phyloP scores from a whole-genome alignment of 2,113 vertebrate genomes.

The Philantomba maxwellii region DNA sequence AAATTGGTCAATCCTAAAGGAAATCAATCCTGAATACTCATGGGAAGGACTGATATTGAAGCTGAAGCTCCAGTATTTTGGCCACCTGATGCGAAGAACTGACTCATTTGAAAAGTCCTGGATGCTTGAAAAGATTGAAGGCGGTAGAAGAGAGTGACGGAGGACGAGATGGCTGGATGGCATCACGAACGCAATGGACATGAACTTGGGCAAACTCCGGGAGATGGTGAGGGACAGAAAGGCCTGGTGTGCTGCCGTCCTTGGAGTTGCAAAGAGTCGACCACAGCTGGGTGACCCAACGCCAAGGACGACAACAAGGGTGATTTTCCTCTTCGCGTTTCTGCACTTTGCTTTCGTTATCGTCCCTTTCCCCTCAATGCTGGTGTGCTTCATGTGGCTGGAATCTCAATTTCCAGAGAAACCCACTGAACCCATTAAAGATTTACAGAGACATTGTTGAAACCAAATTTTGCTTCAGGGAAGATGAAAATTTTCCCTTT shows the following conservation, averaged over 20 bases:
- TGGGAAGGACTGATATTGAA: background rate
- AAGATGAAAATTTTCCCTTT: background rate
- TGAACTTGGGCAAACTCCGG: background rate
- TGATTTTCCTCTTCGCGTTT: background rate
- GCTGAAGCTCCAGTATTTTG: background rate
- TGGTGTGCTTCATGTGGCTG: too few relatives aligned
- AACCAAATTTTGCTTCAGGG: background rate
- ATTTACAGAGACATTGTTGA: background rate
- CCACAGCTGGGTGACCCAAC: background rate
- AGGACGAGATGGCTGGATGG: background rate
- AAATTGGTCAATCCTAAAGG: background rate
- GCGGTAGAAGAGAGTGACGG: background rate
- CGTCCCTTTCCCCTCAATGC: background rate
- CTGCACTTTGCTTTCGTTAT: background rate
- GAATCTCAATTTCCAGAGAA: background rate
- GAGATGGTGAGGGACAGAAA: background rate
- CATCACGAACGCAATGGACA: background rate
- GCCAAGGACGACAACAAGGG: accelerated
- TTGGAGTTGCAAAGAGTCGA: background rate
- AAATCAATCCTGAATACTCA: background rate
- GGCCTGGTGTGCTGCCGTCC: background rate
- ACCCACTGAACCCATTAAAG: background rate
- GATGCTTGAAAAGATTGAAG: background rate
- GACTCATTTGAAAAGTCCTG: background rate
- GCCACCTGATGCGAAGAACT: background rate